Evolutionary conservation across 2,888 invertebrate species (phyloP), one percentile per base, ranked within the genome.

Genomic region (Diachrysia chrysitis): DNA sequence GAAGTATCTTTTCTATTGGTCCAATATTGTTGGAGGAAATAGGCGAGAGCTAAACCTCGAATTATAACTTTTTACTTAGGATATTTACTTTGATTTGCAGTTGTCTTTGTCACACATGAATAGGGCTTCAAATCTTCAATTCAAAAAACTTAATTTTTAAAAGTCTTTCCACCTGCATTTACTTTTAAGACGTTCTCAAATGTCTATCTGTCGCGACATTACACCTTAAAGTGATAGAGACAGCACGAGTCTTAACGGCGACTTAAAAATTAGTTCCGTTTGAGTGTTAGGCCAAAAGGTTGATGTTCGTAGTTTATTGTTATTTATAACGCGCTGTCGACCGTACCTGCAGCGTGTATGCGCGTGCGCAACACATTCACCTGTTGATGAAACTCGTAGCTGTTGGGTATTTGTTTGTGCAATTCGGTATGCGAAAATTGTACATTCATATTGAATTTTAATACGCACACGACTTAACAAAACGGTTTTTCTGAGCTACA

Each of bases 311-410:
- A 42, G n/a, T 42, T 42, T 42, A 42, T 42, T 42, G 42, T 42
- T 42, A 42, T 42, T 42, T n/a, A 42, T 42, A 42, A 37, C 37
- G 37, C n/a, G 3, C 5, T 7, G 42, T n/a, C 6, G 42, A 16
- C 16, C 14, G n/a, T 10, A 48, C 19, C 19, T 19, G 17, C 48
- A 19, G 17, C 56, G 10, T 35, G 46, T 42, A 12, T 48, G 23
- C 48, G 42, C 17, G 32, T 37, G 54, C 57, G 42, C 23, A 16
- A 35, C 35, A 69, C 75, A 37, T 71, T 79, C 80, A 73, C 75
- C 58, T 69, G 61, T 55, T 73, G 75, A 61, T 59, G 80, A 69
- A 79, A 77, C 68, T 7, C 23, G 12, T 37, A 7, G 57, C n/a
- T 32, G 42, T 29, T 53, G 16, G n/a, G 48, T 56, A 63, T 42